These are phyloP conservation scores for Burhinus oedicnemus DNA, from an alignment of 2,113 vertebrate species.

Conservation along the genomic window DNA sequence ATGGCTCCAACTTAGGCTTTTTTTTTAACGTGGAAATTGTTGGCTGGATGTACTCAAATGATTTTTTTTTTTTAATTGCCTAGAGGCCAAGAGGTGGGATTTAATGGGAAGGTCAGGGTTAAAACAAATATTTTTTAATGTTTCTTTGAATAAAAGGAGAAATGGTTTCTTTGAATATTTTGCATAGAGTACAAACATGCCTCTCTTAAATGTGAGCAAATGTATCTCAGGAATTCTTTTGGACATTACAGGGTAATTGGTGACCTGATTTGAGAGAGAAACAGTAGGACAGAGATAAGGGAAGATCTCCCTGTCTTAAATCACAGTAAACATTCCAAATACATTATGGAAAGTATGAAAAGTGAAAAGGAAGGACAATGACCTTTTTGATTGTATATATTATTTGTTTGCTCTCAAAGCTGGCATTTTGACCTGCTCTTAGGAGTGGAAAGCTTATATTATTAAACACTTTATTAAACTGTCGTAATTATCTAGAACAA, in stretches of 20 bases:
- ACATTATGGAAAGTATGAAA: not conserved
- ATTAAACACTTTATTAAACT: not conserved
- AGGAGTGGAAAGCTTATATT: not conserved
- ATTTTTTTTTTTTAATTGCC: constrained; percentile 56
- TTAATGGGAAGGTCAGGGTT: constrained; percentile 59
- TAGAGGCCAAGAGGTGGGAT: constrained; percentile 46
- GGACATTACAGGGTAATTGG: not conserved
- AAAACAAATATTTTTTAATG: constrained; percentile 44
- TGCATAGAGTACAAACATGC: not conserved
- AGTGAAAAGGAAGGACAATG: not conserved
- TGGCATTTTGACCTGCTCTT: not conserved
- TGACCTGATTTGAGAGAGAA: not conserved
- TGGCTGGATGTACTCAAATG: constrained; percentile 60
- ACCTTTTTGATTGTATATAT: not conserved
- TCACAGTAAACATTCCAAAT: not conserved
- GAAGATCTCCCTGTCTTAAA: not conserved
- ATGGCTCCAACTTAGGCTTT: constrained; percentile 75
- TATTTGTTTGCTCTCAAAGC: not conserved
- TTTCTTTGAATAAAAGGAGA: not conserved
- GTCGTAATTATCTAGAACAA: not conserved
- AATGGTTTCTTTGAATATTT: not conserved
- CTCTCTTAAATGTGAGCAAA: not conserved
- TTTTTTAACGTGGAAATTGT: constrained; percentile 70
- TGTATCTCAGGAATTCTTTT: not conserved
- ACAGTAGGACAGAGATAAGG: not conserved